phyloP scores from a whole-genome alignment of 2,888 invertebrate species.

The Ormyrus thymus region DNA sequence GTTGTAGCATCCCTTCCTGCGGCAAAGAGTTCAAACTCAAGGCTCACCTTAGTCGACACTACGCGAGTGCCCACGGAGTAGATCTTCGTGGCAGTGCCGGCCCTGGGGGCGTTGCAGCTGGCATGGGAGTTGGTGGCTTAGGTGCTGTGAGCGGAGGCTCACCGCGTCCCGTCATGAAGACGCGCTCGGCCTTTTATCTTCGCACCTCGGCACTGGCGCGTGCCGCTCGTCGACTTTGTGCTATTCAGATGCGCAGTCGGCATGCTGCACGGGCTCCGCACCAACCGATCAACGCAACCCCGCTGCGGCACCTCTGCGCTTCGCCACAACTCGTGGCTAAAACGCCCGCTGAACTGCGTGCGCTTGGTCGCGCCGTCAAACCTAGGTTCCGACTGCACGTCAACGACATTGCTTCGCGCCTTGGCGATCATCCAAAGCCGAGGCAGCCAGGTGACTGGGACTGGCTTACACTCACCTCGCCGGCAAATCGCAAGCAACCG shows the following conservation, averaged over 20 bases:
- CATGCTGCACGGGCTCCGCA: constrained; percentile 93
- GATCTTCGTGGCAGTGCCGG: constrained; percentile 67
- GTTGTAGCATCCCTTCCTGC: constrained; percentile 93
- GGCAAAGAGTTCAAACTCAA: constrained; percentile 97
- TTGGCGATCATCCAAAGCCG: constrained; percentile 79
- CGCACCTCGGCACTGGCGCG: constrained; percentile 93
- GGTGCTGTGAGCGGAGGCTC: constrained; percentile 75
- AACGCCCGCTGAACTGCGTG: constrained; percentile 68
- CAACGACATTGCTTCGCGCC: constrained; percentile 82
- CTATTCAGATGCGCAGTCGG: constrained; percentile 86
- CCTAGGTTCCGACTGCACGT: constrained; percentile 75
- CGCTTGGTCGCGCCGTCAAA: constrained; percentile 69
- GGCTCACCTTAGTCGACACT: constrained; percentile 94
- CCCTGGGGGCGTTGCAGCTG: constrained; percentile 41
- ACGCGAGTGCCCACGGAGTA: constrained; percentile 92
- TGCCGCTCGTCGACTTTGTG: constrained; percentile 90
- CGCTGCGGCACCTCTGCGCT: constrained; percentile 72
- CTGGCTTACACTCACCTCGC: constrained; percentile 85
- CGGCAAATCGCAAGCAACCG: constrained; percentile 87
- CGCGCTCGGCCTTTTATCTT: constrained; percentile 96
- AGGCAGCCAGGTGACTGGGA: constrained; percentile 77
- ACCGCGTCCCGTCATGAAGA: constrained; percentile 96
- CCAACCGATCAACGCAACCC: constrained; percentile 75
- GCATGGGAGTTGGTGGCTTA: constrained; percentile 43
- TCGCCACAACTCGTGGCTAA: constrained; percentile 70